Percentiles rank a stretch among this genome's conserved stretches.
Conservation (phyloP, 2,797 vertebrate genomes). For the Leptodactylus fallax region DNA sequence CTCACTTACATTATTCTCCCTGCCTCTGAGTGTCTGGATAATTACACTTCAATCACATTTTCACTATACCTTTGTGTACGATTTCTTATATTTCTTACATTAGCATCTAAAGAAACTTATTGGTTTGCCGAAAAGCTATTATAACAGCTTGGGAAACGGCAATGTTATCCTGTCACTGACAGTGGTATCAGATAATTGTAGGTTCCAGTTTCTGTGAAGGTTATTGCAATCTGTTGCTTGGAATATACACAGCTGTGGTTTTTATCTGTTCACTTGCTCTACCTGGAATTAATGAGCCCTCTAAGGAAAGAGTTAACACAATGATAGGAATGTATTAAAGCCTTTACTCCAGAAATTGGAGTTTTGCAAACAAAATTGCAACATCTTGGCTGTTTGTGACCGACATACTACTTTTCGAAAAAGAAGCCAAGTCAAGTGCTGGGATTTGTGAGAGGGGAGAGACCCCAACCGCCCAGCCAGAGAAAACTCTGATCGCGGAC, state of each 20-base stretch:
- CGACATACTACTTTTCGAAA: too few relatives aligned
- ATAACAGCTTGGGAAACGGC: slow-evolving; percentile 2
- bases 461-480: too few relatives aligned
- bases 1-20: slow-evolving; percentile 48
- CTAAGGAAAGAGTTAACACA: too few relatives aligned
- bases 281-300: neutral
- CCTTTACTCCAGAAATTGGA: too few relatives aligned
- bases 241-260: slow-evolving; percentile 8
- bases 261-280: slow-evolving; percentile 29
- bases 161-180: slow-evolving; percentile 30
- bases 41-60: slow-evolving; percentile 53
- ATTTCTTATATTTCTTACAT: slow-evolving; percentile 30
- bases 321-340: too few relatives aligned
- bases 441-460: too few relatives aligned
- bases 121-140: slow-evolving; percentile 25
- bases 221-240: slow-evolving; percentile 37
- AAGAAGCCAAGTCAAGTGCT: too few relatives aligned
- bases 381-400: too few relatives aligned
- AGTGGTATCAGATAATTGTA: slow-evolving; percentile 35
- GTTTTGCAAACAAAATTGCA: too few relatives aligned
- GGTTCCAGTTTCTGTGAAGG: slow-evolving; percentile 28
- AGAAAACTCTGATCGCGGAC: too few relatives aligned
- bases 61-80: slow-evolving; percentile 40
- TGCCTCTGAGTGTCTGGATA: slow-evolving; percentile 35
- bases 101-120: slow-evolving; percentile 51